Base-by-base conservation (phyloP, 2,113 vertebrate species). In the Seriola rivoliana region DNA sequence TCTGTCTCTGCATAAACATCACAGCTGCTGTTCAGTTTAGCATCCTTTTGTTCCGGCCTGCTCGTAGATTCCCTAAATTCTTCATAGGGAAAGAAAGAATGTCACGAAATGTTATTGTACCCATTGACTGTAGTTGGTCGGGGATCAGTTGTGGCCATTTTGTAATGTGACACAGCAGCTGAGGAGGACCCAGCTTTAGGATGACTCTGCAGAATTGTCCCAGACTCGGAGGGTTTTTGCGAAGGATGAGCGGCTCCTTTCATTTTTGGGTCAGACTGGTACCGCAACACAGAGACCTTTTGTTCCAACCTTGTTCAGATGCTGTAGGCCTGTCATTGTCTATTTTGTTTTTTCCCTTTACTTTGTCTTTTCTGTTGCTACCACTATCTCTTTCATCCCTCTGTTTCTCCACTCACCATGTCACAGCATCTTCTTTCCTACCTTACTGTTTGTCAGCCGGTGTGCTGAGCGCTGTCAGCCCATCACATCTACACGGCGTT, bases 131-230 rank as follows among this genome's bases (percentile, higher is more conserved):
- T 8, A 42, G 62, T 52, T 57, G 44, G 48, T 17, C 44, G 67
- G 50, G 38, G 71, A 92, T 90, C 75, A 79, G 73, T 85, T 60
- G 60, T 57, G 63, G 65, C 79, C 77, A 68, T 88, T 91, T 90
- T 85, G 84, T 77, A 75, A 82, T 54, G 83, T 83, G 78, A 90
- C 83, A 79, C 83, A 81, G 79, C 32, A 63, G 60, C 21, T 23
- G 71, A 46, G 67, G 55, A 79, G 42, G 81, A 57, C 60, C 44
- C 36, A 46, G 63, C 81, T 84, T 89, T 80, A 80, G 70, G 11
- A 75, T 94, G 94, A 95, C 93, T 91, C 78, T 89, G 93, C 92
- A 92, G 78, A 90, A 85, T 83, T 76, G 71, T 80, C 64, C 67
- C 17, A 77, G 72, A 52, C 80, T 77, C 23, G 21, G 69, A 59